Evolutionary conservation across 1,140 invertebrate genomes (phyloP), one percentile per base, ranked within the genome.

Genomic region (Temnothorax longispinosus): DNA sequence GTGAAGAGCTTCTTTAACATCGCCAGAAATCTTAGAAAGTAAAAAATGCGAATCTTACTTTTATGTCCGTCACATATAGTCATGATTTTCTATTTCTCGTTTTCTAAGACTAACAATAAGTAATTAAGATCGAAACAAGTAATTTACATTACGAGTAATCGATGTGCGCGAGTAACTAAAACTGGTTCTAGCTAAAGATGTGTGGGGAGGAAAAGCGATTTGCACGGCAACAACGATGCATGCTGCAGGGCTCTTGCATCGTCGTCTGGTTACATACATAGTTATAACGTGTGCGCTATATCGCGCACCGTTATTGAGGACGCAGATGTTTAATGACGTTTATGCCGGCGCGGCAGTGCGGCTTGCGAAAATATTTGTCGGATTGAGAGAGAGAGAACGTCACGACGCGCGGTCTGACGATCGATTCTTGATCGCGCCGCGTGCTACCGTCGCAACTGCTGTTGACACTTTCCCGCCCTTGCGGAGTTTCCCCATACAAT

Each of bases 271-370:
- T 91, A 27, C 27, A 1, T 27, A 87, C 56, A 65, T 27, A 71
- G 60, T 87, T 91, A 38, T 7, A 69, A 71, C 60, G 56, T n/a
- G 69, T 62, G 62, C 78, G 35, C 65, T 84, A 15, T 69, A 75
- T 87, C 80, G 72, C 77, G 54, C 74, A 35, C 71, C 76, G 87
- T 90, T 92, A 91, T 92, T 92, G 88, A 88, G 72, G 86, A 77
- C 80, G 72, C 87, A 90, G 88, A 77, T 82, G 80, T 92, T 89
- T 92, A 92, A 93, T 85, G 87, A 91, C 78, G 88, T 92, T 85
- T 69, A 87, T 47, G 62, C 44, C 41, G 32, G 41, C 60, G 11
- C 44, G 64, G 18, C 6, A 35, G 32, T 27, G 78, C 47, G 15
- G 41, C 50, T 69, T 77, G 71, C n/a, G 86, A 88, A 90, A 90